These are phyloP conservation scores for Mellilla xanthometata DNA, from an alignment of 2,888 invertebrate species.

Conservation along the genomic window DNA sequence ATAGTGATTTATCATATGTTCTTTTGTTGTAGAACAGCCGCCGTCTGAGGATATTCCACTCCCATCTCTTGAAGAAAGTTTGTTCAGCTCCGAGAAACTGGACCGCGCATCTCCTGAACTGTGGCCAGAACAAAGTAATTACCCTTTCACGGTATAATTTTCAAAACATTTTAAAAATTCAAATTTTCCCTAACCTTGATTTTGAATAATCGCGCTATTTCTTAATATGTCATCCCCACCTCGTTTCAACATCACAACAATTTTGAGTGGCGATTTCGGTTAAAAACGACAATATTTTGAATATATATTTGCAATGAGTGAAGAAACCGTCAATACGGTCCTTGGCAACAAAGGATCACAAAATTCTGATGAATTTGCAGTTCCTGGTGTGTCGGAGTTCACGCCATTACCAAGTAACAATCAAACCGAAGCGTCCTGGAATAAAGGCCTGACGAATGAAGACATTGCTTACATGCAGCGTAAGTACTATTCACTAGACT, in stretches of 20 bases:
- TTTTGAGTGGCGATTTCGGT: conserved; percentile 53
- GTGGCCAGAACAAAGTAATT: conserved; percentile 97
- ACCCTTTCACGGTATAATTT: conserved; percentile 1
- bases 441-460: conserved; percentile 86
- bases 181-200: conserved; percentile 27
- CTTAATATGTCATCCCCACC: conserved; percentile 67
- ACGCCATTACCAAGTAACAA: conserved; percentile 84
- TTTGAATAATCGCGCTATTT: conserved; percentile 76
- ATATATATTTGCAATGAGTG: conserved; percentile 58
- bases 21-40: conserved; percentile 59
- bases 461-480: conserved; percentile 90
- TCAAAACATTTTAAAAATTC: conserved; percentile 3
- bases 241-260: conserved; percentile 40
- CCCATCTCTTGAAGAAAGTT: conserved; percentile 86
- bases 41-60: conserved; percentile 75
- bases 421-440: conserved; percentile 85
- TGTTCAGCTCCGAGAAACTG: conserved; percentile 94
- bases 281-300: conserved; percentile 67
- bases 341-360: conserved; percentile 52
- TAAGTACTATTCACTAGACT: no score
- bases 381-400: conserved; percentile 95
- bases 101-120: conserved; percentile 97
- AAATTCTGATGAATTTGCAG: conserved; percentile 79
- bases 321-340: conserved; percentile 47
- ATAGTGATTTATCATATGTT: no score